Evolutionary conservation across 2,113 vertebrate genomes (phyloP).

Genomic region (Sylvicapra grimmia): DNA sequence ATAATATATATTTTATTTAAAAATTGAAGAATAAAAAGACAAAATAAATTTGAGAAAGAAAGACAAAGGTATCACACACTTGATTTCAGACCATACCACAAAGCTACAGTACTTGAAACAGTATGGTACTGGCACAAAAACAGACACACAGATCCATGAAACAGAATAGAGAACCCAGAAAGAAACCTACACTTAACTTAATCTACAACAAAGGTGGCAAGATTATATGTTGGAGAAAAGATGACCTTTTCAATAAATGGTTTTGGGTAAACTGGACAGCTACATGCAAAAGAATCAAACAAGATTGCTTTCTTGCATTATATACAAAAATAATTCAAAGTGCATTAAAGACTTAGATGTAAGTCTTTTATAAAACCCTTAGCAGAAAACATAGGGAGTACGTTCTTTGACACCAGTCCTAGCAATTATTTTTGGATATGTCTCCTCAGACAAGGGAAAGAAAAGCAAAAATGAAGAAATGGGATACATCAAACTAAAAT

Average conservation of each 20-base stretch:
- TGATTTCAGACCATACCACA: not conserved
- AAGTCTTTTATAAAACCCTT: not conserved
- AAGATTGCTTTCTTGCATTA: not conserved
- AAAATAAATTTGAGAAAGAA: not conserved
- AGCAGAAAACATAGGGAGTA: not conserved
- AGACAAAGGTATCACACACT: not conserved
- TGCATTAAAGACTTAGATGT: not conserved
- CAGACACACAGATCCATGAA: not conserved
- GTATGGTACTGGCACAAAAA: not conserved
- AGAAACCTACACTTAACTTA: not conserved
- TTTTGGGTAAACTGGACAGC: not conserved
- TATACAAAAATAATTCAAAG: not conserved
- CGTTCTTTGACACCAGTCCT: not conserved
- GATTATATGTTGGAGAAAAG: not conserved
- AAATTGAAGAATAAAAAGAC: not conserved
- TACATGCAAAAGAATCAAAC: not conserved
- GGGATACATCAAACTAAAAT: not conserved
- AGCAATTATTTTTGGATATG: not conserved
- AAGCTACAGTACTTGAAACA: not conserved
- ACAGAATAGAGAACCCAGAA: not conserved
- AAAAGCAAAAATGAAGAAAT: not conserved
- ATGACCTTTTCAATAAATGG: not conserved
- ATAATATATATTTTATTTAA: not conserved
- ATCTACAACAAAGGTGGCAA: not conserved
- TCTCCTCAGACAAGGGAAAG: not conserved